These are phyloP conservation scores for Ammodytes marinus DNA, from an alignment of 2,113 vertebrate genomes.

Conservation along the genomic window DNA sequence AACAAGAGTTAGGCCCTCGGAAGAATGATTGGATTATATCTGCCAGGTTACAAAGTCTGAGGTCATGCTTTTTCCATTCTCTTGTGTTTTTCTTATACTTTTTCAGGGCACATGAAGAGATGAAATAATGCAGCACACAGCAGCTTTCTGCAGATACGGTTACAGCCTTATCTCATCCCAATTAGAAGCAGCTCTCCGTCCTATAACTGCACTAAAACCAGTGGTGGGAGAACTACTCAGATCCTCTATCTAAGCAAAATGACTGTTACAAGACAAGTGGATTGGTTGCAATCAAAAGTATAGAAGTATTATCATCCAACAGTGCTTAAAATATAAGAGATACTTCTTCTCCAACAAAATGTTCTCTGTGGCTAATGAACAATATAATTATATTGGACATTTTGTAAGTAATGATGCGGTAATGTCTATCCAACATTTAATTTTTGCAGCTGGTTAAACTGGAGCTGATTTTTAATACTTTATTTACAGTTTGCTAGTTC, in stretches of 20 bases:
- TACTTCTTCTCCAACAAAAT: background rate
- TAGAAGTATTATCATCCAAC: background rate
- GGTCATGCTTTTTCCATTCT: constrained; percentile 79
- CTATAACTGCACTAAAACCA: constrained; percentile 39
- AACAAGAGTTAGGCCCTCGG: constrained; percentile 65
- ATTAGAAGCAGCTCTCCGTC: constrained; percentile 70
- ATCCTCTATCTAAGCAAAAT: background rate
- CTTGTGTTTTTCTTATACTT: constrained; percentile 73
- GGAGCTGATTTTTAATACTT: background rate
- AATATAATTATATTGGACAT: background rate
- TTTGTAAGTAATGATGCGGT: background rate
- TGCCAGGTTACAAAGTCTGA: constrained; percentile 80
- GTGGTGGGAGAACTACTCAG: background rate
- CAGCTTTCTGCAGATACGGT: constrained; percentile 71
- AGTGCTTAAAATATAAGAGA: background rate
- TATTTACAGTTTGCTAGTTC: background rate
- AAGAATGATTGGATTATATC: constrained; percentile 79
- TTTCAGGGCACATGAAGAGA: constrained; percentile 67
- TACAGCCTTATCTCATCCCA: constrained; percentile 73
- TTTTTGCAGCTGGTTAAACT: background rate
- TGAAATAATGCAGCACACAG: constrained; percentile 78
- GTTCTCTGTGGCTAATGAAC: background rate
- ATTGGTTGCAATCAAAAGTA: background rate
- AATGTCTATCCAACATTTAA: background rate
- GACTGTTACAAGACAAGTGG: background rate